Percentiles rank a stretch among this genome's conserved stretches.
phyloP scores from a whole-genome alignment of 1,140 invertebrate species.

The Trichogramma pretiosum region DNA sequence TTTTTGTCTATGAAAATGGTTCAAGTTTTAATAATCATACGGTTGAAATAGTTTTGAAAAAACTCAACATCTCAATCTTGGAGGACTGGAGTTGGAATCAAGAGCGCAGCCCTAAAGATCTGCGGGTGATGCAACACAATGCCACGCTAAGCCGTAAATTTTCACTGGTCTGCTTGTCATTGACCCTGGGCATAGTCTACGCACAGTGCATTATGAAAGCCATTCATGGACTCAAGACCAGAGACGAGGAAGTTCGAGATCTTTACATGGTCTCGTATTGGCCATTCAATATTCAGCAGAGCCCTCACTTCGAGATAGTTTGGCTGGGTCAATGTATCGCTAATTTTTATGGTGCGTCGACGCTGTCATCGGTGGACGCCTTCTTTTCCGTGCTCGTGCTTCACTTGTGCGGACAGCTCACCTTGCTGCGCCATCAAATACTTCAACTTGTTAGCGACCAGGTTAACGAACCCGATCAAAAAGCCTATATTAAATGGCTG shows the following conservation, averaged over 20 bases:
- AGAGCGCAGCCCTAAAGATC: neutral
- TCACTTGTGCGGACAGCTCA: conserved; percentile 40
- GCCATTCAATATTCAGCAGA: conserved; percentile 37
- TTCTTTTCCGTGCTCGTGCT: conserved; percentile 38
- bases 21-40: too few relatives aligned
- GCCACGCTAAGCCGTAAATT: conserved; percentile 4
- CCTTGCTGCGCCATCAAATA: conserved; percentile 23
- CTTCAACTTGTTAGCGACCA: neutral
- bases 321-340: conserved; percentile 38
- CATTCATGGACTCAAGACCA: neutral
- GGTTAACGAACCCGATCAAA: neutral
- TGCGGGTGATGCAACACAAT: neutral
- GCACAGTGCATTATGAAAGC: conserved; percentile 4
- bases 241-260: neutral
- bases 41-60: conserved; percentile 1
- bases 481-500: neutral
- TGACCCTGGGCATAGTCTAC: conserved; percentile 1
- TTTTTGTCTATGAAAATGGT: too few relatives aligned
- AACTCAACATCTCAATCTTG: neutral
- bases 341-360: conserved; percentile 27
- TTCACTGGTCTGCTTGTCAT: conserved; percentile 5
- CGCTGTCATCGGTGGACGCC: conserved; percentile 39
- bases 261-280: conserved; percentile 22
- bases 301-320: conserved; percentile 42
- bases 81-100: conserved; percentile 1